A percentile compares a stretch with the other conserved stretches of the same genome.
These are phyloP conservation scores for Habropoda laboriosa DNA, from an alignment of 1,140 invertebrate genomes.

Conservation along the genomic window DNA sequence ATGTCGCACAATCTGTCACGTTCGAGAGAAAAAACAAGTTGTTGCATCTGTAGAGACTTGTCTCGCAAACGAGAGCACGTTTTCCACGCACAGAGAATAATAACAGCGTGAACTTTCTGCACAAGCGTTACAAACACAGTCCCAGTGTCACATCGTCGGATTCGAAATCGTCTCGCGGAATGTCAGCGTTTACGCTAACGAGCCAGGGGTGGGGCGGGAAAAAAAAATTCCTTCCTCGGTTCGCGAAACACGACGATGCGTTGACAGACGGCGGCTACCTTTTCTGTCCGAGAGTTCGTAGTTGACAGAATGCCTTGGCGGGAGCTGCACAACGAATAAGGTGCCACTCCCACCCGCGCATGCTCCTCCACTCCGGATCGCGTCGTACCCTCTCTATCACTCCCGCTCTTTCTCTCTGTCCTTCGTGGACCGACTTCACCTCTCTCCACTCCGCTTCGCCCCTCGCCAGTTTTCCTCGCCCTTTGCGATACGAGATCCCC, in stretches of 20 bases:
- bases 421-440: slow-evolving; percentile 5
- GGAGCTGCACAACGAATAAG: slow-evolving; percentile 69
- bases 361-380: slow-evolving; percentile 67
- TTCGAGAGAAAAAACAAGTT: too few species aligned
- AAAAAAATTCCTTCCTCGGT: neutral
- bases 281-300: slow-evolving; percentile 67
- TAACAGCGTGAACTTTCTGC: too few species aligned
- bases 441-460: neutral
- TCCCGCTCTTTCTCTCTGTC: slow-evolving; percentile 48
- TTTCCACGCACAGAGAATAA: too few species aligned
- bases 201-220: neutral
- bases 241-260: slow-evolving; percentile 1
- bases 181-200: too few species aligned
- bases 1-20: too few species aligned
- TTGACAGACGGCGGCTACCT: slow-evolving; percentile 49
- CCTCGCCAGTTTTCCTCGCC: slow-evolving; percentile 43
- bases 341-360: slow-evolving; percentile 72
- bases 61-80: too few species aligned
- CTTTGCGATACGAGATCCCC: slow-evolving; percentile 19
- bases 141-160: neutral
- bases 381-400: slow-evolving; percentile 58
- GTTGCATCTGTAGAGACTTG: too few species aligned
- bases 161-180: neutral
- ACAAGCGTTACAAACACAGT: too few species aligned
- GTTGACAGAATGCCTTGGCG: slow-evolving; percentile 73